Percentiles rank a stretch among this genome's conserved stretches.
Conservation (phyloP, 2,888 invertebrate species). For the Zaprionus bogoriensis region DNA sequence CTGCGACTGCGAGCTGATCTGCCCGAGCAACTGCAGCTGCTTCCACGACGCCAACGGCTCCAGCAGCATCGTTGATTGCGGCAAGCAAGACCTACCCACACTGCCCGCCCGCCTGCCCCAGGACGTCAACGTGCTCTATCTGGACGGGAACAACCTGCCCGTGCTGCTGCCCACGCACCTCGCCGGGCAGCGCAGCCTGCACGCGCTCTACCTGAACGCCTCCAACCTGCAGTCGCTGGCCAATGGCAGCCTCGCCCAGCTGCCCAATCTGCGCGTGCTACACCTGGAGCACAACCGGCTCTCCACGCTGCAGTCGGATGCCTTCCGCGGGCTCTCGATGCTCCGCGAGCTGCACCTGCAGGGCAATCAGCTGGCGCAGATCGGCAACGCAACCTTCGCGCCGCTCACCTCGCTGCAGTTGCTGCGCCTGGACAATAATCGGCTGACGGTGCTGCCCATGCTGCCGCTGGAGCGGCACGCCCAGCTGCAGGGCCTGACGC, state of each 20-base stretch:
- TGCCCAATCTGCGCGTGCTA: conserved; percentile 89
- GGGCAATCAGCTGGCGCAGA: conserved; percentile 91
- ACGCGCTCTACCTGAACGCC: conserved; percentile 92
- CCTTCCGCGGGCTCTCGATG: conserved; percentile 91
- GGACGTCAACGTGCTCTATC: conserved; percentile 96
- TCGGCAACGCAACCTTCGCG: conserved; percentile 91
- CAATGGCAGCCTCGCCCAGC: conserved; percentile 94
- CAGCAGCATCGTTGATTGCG: conserved; percentile 96
- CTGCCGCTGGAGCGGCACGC: conserved; percentile 91
- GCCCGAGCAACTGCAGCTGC: conserved; percentile 96
- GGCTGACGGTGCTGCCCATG: conserved; percentile 89
- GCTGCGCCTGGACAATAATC: conserved; percentile 92
- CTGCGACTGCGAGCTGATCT: conserved; percentile 98
- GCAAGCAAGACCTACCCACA: conserved; percentile 84
- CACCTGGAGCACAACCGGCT: conserved; percentile 94
- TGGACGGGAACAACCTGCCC: conserved; percentile 91
- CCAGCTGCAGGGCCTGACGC: conserved; percentile 88
- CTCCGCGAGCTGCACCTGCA: conserved; percentile 93
- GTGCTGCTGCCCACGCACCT: conserved; percentile 94
- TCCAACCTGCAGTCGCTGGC: conserved; percentile 93
- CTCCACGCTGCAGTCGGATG: conserved; percentile 90
- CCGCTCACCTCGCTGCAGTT: conserved; percentile 90
- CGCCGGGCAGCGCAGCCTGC: conserved; percentile 94
- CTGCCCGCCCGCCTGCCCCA: conserved; percentile 93
- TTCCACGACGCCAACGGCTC: conserved; percentile 97